These are phyloP conservation scores for Dryobotodes eremita DNA, from an alignment of 2,888 invertebrate genomes.

Conservation along the genomic window DNA sequence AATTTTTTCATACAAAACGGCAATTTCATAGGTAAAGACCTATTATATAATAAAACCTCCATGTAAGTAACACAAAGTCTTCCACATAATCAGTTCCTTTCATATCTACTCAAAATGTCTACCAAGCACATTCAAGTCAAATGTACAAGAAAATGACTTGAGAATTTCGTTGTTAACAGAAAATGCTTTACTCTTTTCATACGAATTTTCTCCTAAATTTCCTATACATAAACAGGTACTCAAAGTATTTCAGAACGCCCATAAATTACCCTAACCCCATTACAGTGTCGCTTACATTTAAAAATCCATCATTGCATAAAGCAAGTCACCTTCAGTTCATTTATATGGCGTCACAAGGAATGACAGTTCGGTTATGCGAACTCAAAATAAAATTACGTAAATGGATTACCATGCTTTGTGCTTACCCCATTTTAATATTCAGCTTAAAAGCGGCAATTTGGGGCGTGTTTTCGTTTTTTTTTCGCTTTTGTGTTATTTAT, in stretches of 20 bases:
- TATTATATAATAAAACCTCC: neutral
- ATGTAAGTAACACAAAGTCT: neutral
- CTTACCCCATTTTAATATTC: slow-evolving; percentile 68
- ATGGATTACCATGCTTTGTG: slow-evolving; percentile 77
- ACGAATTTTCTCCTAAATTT: slow-evolving; percentile 57
- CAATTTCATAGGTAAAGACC: too few species aligned
- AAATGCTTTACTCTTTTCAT: slow-evolving; percentile 54
- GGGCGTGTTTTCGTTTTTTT: slow-evolving; percentile 52
- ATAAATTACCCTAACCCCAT: slow-evolving; percentile 82
- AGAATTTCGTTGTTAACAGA: slow-evolving; percentile 45
- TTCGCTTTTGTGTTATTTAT: slow-evolving; percentile 45
- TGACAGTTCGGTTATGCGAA: slow-evolving; percentile 86
- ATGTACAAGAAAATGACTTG: slow-evolving; percentile 56
- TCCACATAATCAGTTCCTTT: slow-evolving; percentile 25
- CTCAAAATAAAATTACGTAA: slow-evolving; percentile 86
- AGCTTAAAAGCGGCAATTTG: slow-evolving; percentile 64
- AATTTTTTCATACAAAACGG: too few species aligned
- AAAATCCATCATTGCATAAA: slow-evolving; percentile 84
- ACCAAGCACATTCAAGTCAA: slow-evolving; percentile 49
- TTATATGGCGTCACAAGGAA: slow-evolving; percentile 84
- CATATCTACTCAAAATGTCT: slow-evolving; percentile 23
- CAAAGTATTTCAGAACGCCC: slow-evolving; percentile 65
- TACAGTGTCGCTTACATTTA: slow-evolving; percentile 85
- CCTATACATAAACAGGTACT: slow-evolving; percentile 64
- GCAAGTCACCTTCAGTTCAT: slow-evolving; percentile 88